Evolutionary conservation across 2,888 invertebrate species (phyloP).

Genomic region (Apotomis capreana): DNA sequence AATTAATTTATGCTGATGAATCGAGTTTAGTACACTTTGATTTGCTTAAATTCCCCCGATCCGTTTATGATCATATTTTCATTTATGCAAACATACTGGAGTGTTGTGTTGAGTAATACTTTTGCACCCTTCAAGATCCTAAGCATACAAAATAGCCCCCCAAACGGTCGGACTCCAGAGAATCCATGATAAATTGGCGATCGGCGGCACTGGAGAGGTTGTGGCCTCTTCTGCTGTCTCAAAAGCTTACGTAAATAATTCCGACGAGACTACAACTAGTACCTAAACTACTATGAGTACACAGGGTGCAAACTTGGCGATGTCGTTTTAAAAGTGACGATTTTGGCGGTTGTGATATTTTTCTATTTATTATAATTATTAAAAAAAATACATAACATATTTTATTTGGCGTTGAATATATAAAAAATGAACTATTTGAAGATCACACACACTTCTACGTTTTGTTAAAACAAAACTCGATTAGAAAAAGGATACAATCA

Average conservation of each 20-base stretch:
- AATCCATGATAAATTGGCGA: constrained; percentile 66
- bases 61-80: not conserved
- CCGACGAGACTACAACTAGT: constrained; percentile 41
- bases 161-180: constrained; percentile 48
- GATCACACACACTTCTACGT: no score
- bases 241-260: constrained; percentile 68
- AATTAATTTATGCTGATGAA: no score
- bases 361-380: no score
- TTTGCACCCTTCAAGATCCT: constrained; percentile 17
- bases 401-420: no score
- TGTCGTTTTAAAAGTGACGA: not conserved
- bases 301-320: not conserved
- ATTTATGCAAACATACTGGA: not conserved
- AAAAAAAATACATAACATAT: no score
- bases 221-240: constrained; percentile 65
- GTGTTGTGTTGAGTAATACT: not conserved
- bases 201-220: constrained; percentile 56
- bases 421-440: no score
- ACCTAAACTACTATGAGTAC: constrained; percentile 12
- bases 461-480: no score
- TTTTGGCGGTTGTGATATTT: not conserved
- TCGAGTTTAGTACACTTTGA: no score
- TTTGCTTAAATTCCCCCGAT: no score
- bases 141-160: constrained; percentile 48
- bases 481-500: no score